These are phyloP conservation scores for Probaryconus sp. DNA, from an alignment of 1,140 invertebrate genomes.

Conservation along the genomic window DNA sequence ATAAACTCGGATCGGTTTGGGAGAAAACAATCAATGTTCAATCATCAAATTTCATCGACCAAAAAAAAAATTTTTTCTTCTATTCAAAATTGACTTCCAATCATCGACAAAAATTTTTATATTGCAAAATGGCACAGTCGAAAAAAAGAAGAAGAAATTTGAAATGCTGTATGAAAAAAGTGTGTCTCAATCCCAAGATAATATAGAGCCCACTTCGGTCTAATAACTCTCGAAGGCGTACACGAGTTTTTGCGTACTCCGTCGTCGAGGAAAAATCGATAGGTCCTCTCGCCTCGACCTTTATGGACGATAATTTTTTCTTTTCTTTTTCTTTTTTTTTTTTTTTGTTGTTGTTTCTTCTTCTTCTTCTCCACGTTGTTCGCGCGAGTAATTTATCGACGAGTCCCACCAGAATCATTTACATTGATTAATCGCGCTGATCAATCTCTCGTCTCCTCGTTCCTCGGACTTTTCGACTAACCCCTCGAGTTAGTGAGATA, in stretches of 20 bases:
- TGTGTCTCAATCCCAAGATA: conserved; percentile 26
- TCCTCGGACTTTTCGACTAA: conserved; percentile 51
- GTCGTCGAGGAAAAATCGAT: conserved; percentile 55
- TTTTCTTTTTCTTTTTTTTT: too few relatives aligned
- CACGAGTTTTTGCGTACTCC: conserved; percentile 39
- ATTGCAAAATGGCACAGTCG: too few relatives aligned
- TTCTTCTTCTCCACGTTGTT: conserved; percentile 47
- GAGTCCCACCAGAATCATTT: conserved; percentile 60
- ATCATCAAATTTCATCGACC: too few relatives aligned
- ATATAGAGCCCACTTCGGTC: conserved; percentile 34
- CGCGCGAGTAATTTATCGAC: conserved; percentile 58
- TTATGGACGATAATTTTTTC: conserved; percentile 60
- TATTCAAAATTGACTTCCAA: too few relatives aligned
- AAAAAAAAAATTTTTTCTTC: too few relatives aligned
- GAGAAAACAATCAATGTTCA: too few relatives aligned
- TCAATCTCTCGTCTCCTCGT: conserved; percentile 57
- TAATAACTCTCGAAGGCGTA: conserved; percentile 44
- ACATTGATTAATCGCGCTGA: conserved; percentile 62
- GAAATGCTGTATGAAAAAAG: too few relatives aligned
- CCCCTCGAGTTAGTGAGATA: conserved; percentile 21
- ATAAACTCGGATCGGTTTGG: too few relatives aligned
- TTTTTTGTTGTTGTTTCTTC: too few relatives aligned
- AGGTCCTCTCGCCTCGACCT: conserved; percentile 51
- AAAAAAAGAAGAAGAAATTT: too few relatives aligned
- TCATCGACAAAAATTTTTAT: too few relatives aligned